phyloP scores from a whole-genome alignment of 92 coral and sea anemone species.

The Heliopora coerulea region DNA sequence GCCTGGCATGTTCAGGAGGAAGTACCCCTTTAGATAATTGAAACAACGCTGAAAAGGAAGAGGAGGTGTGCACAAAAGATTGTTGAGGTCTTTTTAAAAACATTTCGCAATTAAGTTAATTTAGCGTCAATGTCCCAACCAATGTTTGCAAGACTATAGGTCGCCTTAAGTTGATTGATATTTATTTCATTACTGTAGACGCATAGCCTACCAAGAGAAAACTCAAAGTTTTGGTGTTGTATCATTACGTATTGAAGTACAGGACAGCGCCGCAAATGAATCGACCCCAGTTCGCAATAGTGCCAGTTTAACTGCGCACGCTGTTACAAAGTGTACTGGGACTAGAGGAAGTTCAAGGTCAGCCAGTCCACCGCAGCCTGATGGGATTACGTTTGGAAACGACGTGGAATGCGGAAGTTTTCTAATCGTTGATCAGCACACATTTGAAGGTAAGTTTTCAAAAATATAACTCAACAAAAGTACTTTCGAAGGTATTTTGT shows the following conservation, averaged over 20 bases:
- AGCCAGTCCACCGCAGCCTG: slow-evolving; percentile 46
- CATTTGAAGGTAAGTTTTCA: slow-evolving; percentile 75
- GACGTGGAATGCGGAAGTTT: slow-evolving; percentile 88
- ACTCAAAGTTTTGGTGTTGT: slow-evolving; percentile 93
- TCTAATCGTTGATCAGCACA: slow-evolving; percentile 89
- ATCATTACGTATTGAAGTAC: slow-evolving; percentile 76
- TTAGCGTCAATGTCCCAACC: too few relatives aligned
- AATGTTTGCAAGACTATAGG: too few relatives aligned
- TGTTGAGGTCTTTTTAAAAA: too few relatives aligned
- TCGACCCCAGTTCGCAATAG: slow-evolving; percentile 86
- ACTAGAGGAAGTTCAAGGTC: slow-evolving; percentile 36
- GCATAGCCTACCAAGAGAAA: slow-evolving; percentile 89
- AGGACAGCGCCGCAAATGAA: slow-evolving; percentile 62
- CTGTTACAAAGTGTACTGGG: slow-evolving; percentile 58
- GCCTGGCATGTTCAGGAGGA: too few relatives aligned
- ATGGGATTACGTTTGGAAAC: slow-evolving; percentile 97
- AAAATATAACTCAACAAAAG: not conserved
- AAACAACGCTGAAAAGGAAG: too few relatives aligned
- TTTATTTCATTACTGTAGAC: slow-evolving; percentile 44
- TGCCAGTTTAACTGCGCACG: slow-evolving; percentile 92
- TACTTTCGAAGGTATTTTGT: too few relatives aligned
- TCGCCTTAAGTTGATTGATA: too few relatives aligned
- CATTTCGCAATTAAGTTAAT: too few relatives aligned
- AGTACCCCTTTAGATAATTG: too few relatives aligned
- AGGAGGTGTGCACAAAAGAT: too few relatives aligned